Conservation (phyloP, 2,113 vertebrate genomes). For the Ancistrus triradiatus region DNA sequence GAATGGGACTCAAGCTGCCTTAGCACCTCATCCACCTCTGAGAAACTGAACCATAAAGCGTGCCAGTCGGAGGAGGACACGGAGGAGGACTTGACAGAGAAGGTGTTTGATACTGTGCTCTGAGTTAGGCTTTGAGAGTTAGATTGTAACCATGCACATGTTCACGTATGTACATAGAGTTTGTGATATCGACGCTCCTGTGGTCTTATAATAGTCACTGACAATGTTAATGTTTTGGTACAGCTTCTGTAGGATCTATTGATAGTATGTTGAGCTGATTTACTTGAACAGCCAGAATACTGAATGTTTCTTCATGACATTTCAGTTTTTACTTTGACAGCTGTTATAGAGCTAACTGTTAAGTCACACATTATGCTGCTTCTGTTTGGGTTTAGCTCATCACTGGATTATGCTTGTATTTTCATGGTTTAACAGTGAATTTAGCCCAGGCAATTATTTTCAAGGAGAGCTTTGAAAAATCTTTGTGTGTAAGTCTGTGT, state of each 20-base stretch:
- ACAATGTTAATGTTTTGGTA: constrained; percentile 46
- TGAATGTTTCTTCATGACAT: background rate
- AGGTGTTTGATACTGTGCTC: constrained; percentile 85
- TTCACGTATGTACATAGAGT: constrained; percentile 55
- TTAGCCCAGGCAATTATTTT: background rate
- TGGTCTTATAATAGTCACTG: constrained; percentile 31
- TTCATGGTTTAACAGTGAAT: background rate
- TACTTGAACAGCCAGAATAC: constrained; percentile 64
- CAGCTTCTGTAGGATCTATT: constrained; percentile 60
- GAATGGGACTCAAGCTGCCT: constrained; percentile 72
- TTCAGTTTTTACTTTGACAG: constrained; percentile 5
- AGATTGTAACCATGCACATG: constrained; percentile 34
- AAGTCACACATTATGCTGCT: constrained; percentile 20
- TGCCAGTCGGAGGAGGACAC: constrained; percentile 78
- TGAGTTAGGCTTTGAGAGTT: constrained; percentile 59
- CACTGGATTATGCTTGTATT: background rate
- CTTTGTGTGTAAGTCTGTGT: constrained; percentile 8
- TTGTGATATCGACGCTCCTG: constrained; percentile 47
- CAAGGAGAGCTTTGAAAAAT: background rate
- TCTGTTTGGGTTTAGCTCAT: constrained; percentile 19
- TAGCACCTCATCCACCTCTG: constrained; percentile 58
- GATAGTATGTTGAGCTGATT: constrained; percentile 53
- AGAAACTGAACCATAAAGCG: constrained; percentile 80
- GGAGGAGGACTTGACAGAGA: constrained; percentile 77
- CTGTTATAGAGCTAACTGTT: background rate